phyloP scores from a whole-genome alignment of 2,797 vertebrate genomes.

The Enteromius anoplus region DNA sequence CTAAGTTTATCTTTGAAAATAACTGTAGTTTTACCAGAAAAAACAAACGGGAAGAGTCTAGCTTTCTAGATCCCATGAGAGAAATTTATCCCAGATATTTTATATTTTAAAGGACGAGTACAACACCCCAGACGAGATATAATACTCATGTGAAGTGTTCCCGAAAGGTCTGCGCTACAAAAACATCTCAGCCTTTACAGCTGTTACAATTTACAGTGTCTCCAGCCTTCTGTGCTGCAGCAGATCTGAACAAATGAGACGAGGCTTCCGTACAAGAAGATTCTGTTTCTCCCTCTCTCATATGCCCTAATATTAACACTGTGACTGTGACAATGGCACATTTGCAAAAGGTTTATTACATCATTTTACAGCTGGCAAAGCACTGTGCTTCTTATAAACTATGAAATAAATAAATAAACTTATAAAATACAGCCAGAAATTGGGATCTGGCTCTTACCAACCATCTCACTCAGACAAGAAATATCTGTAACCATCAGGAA shows the following conservation, averaged over 20 bases:
- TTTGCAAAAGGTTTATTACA: slow-evolving; percentile 6
- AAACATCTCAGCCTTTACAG: slow-evolving; percentile 47
- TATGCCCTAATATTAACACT: slow-evolving; percentile 12
- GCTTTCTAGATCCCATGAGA: slow-evolving; percentile 20
- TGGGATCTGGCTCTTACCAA: background rate
- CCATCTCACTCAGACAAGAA: background rate
- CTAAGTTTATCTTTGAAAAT: slow-evolving; percentile 14
- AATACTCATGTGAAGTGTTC: slow-evolving; percentile 45
- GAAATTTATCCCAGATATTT: slow-evolving; percentile 28
- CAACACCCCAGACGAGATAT: slow-evolving; percentile 42
- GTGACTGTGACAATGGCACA: background rate
- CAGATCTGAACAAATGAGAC: slow-evolving; percentile 26
- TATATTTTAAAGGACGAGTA: slow-evolving; percentile 32
- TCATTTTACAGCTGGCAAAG: slow-evolving; percentile 25
- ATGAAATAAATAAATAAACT: background rate
- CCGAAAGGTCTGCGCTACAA: slow-evolving; percentile 42
- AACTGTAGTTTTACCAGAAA: slow-evolving; percentile 30
- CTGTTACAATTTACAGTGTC: slow-evolving; percentile 28
- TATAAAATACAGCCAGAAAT: background rate
- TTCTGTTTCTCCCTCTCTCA: background rate
- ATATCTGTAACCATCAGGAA: slow-evolving; percentile 7
- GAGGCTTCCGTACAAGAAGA: slow-evolving; percentile 13
- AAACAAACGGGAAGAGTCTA: background rate
- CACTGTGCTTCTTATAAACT: background rate
- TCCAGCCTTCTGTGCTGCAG: slow-evolving; percentile 14